Evolutionary conservation across 2,113 vertebrate genomes (phyloP), one percentile per base, ranked within the genome.

Genomic region (Cnemophilus loriae): DNA sequence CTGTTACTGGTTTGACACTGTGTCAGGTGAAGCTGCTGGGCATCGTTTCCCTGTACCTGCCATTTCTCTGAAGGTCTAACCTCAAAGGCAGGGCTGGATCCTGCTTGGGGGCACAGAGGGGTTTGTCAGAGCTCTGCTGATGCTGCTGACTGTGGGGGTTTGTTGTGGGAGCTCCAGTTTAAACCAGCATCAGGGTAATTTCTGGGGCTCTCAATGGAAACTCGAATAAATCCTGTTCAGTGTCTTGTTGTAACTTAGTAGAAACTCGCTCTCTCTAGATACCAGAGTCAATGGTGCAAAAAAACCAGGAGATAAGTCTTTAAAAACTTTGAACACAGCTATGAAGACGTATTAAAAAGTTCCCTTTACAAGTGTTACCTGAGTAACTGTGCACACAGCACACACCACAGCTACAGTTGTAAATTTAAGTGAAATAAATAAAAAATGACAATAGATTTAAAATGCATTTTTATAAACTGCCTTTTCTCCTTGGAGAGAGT

Each of bases 321-420:
- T 17, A 42, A 44, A 59, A 28, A 28, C 23, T 63, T 30, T 6
- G 15, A 53, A 35, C 8, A 3, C 3, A 55, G 33, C 20, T 64
- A 23, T 16, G 22, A 59, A 63, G 33, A 11, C 18, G 5, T 18
- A 44, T 55, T 46, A 16, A 39, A 55, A 49, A 39, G 19, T 37
- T 71, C 28, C 26, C 79, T 84, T 42, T 16, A 32, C 37, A 47
- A 79, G 9, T 11, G n/a, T 26, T 64, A 39, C 49, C 33, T 82
- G 57, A 60, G 13, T 37, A 49, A 28, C 55, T 21, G 17, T 21
- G 32, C 22, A 21, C 24, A 28, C 53, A 80, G 63, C 41, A 41
- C 37, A 46, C 19, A 28, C 2, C 28, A 20, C 23, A 32, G 33
- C 49, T 47, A 30, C 0, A 41, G 65, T 0, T 5, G 2, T 24